Conservation (phyloP, 2,888 invertebrate species). For the Pemphredon lugubris region DNA sequence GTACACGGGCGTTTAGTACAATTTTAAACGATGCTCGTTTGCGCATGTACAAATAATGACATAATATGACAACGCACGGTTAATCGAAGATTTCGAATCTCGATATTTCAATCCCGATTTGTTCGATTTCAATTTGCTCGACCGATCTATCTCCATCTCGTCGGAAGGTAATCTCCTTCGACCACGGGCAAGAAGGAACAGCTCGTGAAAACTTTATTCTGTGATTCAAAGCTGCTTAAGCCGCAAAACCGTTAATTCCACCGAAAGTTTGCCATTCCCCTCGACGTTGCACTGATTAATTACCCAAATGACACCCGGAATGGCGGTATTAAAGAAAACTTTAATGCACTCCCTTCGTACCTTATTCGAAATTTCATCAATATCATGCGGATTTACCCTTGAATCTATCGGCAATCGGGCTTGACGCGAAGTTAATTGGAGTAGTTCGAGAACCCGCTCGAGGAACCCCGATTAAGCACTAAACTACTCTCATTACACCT, state of each 20-base stretch:
- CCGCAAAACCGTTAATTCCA: background rate
- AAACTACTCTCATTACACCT: slow-evolving; percentile 63
- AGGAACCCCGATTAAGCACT: slow-evolving; percentile 62
- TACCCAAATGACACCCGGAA: slow-evolving; percentile 39
- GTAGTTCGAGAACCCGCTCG: slow-evolving; percentile 58
- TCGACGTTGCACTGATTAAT: slow-evolving; percentile 45
- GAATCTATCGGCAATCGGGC: slow-evolving; percentile 58
- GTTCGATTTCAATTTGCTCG: too few species aligned
- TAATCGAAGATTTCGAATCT: too few species aligned
- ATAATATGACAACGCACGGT: too few species aligned
- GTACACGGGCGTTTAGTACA: too few species aligned
- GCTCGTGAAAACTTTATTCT: background rate
- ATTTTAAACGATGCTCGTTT: too few species aligned
- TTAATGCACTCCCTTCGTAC: slow-evolving; percentile 29
- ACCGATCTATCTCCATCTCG: too few species aligned
- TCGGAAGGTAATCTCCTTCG: too few species aligned
- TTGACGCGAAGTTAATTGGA: slow-evolving; percentile 60
- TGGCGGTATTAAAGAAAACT: slow-evolving; percentile 35
- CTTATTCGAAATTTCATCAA: slow-evolving; percentile 58
- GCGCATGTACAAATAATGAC: too few species aligned
- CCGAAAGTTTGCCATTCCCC: slow-evolving; percentile 1
- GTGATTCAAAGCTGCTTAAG: slow-evolving; percentile 1
- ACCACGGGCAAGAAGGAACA: background rate
- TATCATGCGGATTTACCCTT: slow-evolving; percentile 56
- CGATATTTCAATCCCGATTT: too few species aligned